Percentiles rank a stretch among this genome's conserved stretches.
Evolutionary conservation across 2,113 vertebrate genomes (phyloP).

Genomic region (Colistium nudipinnis): DNA sequence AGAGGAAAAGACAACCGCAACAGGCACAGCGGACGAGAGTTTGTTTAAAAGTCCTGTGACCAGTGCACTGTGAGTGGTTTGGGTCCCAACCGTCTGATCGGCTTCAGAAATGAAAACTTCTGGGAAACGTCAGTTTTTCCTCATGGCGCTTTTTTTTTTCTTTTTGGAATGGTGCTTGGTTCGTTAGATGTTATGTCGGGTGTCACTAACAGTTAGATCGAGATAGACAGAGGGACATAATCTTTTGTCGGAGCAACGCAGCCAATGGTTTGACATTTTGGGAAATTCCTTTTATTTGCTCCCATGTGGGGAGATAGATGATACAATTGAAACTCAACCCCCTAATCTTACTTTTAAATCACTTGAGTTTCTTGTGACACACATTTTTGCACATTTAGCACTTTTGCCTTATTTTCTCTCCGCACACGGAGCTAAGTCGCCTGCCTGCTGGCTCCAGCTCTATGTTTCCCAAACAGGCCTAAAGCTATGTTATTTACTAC

Average conservation of each 20-base stretch:
- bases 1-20: not conserved
- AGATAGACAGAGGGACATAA: slow-evolving; percentile 4
- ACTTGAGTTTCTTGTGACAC: no score
- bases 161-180: slow-evolving; percentile 13
- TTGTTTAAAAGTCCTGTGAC: slow-evolving; percentile 15
- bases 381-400: no score
- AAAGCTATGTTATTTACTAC: no score
- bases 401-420: no score
- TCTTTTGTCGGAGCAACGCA: not conserved
- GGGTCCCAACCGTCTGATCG: slow-evolving; percentile 4
- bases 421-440: no score
- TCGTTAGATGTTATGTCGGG: not conserved
- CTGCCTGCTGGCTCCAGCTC: no score
- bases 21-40: not conserved
- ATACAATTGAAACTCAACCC: no score
- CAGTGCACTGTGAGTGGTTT: slow-evolving; percentile 3
- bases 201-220: not conserved
- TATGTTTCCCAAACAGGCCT: no score
- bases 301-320: no score
- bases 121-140: not conserved
- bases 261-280: no score
- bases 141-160: not conserved
- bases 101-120: not conserved
- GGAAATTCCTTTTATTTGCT: no score
- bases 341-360: no score